Evolutionary conservation across 2,113 vertebrate species (phyloP), one percentile per base, ranked within the genome.

Genomic region (Rhegmatorhina hoffmannsi): DNA sequence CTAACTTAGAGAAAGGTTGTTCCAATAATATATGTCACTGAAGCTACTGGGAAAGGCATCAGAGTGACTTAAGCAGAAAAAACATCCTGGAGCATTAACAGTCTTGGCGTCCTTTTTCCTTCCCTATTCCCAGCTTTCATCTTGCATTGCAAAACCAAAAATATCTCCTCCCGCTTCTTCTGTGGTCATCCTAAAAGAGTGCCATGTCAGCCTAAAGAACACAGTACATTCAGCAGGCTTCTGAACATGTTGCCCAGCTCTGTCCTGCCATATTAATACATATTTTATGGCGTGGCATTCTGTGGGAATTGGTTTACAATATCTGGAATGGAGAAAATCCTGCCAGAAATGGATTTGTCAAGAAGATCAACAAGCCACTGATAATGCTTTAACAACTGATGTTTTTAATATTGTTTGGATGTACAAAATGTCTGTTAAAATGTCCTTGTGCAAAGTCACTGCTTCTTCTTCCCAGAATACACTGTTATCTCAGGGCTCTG

Each of bases 151-250:
- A 43, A 53, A 86, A 9, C 5, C 4, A 74, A 47, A 7, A 28
- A 6, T 6, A 23, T 13, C 9, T 49, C 13, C 17, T 66, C 11
- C 6, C 4, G 2, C 10, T 69, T 78, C 26, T 79, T 20, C 34
- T 28, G 6, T 17, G 4, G 18, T 13, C 34, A 20, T 38, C 31
- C 49, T 60, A 8, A 79, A 64, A 14, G n/a, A 52, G 29, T 8
- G 1, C 16, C 21, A 13, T 2, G 0, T 31, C 25, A 67, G 12
- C 14, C 31, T 52, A 17, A 38, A 74, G 4, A 59, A 21, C 2
- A 1, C 5, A 18, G 14, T 10, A 62, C 4, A 20, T 33, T 76
- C n/a, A 20, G 1, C 4, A 66, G 2, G 13, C 33, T 82, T 84
- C 60, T 68, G 19, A 72, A 33, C 8, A 19, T 1, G 0, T 11